Base-by-base conservation (phyloP, 2,113 vertebrate genomes). In the Semnornis frantzii region DNA sequence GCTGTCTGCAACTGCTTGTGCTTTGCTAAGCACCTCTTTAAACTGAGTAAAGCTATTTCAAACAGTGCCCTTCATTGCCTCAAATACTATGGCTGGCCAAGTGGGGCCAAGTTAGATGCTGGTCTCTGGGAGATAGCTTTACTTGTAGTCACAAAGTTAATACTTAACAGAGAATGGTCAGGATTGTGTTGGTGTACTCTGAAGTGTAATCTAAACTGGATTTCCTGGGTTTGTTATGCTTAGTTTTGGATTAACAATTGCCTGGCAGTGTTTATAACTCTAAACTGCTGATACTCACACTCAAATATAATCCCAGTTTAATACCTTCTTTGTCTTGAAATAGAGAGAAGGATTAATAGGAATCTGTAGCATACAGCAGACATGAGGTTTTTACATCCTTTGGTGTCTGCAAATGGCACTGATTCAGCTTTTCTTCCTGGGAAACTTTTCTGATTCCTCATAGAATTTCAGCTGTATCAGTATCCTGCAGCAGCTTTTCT, bases 161-260 rank as follows among this genome's bases (percentile, higher is more conserved):
- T 89, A 23, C 63, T 89, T 87, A 82, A 20, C 39, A 39, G 52
- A 64, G 57, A 73, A 74, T 23, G 8, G 55, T 20, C 2, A 0
- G 68, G 71, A 60, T 85, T 80, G n/a, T 44, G 54, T 74, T 91
- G 78, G 31, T 77, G 46, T 46, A 66, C 55, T 79, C 78, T 18
- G 5, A 87, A 76, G 59, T 80, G 64, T 59, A 90, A 80, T 73
- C 75, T 89, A 74, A 91, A 82, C 60, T 77, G 94, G n/a, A 73
- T 85, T 92, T 94, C 87, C 87, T 91, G 94, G 8, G 33, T 76
- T 91, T 89, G 52, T 20, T 73, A 66, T 91, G 82, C 68, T 85
- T 87, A 39, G 71, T 60, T 87, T 80, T 73, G 79, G 78, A 70
- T 92, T 87, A 91, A 66, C 75, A 70, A 70, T 70, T 80, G 34